Conservation (phyloP, 2,888 invertebrate genomes). For the Polydrusus pterygomalis region DNA sequence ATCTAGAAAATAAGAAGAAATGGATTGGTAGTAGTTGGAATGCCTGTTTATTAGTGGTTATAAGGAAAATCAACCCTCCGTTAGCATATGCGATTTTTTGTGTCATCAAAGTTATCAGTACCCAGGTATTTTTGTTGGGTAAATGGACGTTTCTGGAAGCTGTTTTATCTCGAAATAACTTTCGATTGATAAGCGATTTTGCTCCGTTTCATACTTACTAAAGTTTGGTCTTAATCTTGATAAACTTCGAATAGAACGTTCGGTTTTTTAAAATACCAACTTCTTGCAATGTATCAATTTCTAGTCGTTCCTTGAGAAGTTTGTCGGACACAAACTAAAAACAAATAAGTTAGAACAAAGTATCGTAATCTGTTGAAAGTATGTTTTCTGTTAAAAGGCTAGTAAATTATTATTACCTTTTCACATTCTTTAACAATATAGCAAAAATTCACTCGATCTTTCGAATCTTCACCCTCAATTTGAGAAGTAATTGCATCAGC, state of each 20-base stretch:
- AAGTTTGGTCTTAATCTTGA: constrained; percentile 97
- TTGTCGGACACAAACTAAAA: constrained; percentile 84
- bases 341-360: constrained; percentile 6
- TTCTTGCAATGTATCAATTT: constrained; percentile 95
- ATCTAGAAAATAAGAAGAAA: no score
- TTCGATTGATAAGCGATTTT: no score
- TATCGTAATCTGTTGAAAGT: no score
- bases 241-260: constrained; percentile 94
- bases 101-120: no score
- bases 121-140: no score
- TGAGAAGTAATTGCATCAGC: constrained; percentile 88
- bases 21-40: no score
- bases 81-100: no score
- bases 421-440: constrained; percentile 87
- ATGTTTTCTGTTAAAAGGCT: no score
- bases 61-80: no score
- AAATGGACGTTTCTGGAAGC: no score
- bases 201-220: constrained; percentile 83
- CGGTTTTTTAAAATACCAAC: constrained; percentile 92
- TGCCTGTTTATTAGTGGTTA: no score
- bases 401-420: constrained; percentile 74
- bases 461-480: constrained; percentile 76
- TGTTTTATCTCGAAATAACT: no score
- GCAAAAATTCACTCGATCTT: constrained; percentile 85
- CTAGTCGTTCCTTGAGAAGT: constrained; percentile 92